Evolutionary conservation across 2,888 invertebrate genomes (phyloP).

Genomic region (Quadroppia sp.): DNA sequence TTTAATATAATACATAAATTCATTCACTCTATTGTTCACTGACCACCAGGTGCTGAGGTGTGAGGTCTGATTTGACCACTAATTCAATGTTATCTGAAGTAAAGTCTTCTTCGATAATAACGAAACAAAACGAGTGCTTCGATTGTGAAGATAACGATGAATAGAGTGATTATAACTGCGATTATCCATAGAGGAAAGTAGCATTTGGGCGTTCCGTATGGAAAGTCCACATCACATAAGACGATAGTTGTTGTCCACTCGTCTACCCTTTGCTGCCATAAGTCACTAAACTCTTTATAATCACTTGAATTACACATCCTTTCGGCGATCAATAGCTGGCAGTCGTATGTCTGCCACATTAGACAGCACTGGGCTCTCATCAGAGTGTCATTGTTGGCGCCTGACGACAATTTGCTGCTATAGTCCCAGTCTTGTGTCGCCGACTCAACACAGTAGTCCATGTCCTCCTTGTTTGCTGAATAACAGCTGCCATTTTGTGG

Average conservation of each 20-base stretch:
- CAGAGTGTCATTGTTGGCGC: not conserved
- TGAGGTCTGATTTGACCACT: no score
- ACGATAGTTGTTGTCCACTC: not conserved
- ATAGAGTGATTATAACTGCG: not conserved
- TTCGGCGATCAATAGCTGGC: not conserved
- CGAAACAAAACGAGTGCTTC: not conserved
- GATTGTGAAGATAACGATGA: not conserved
- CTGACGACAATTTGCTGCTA: not conserved
- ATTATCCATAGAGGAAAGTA: not conserved
- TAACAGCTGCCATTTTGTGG: constrained; percentile 16
- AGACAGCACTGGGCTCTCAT: not conserved
- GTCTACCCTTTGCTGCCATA: not conserved
- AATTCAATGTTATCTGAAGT: not conserved
- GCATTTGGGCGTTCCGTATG: not conserved
- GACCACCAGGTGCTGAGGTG: no score
- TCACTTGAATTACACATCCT: not conserved
- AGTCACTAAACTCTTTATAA: not conserved
- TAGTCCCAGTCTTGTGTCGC: not conserved
- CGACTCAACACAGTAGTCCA: not conserved
- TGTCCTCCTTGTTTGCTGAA: not conserved
- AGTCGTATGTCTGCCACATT: not conserved
- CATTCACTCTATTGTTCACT: no score
- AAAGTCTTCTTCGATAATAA: not conserved
- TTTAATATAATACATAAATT: no score
- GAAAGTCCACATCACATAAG: not conserved